These are phyloP conservation scores for Ondatra zibethicus DNA, from an alignment of 2,113 vertebrate genomes.

Conservation along the genomic window DNA sequence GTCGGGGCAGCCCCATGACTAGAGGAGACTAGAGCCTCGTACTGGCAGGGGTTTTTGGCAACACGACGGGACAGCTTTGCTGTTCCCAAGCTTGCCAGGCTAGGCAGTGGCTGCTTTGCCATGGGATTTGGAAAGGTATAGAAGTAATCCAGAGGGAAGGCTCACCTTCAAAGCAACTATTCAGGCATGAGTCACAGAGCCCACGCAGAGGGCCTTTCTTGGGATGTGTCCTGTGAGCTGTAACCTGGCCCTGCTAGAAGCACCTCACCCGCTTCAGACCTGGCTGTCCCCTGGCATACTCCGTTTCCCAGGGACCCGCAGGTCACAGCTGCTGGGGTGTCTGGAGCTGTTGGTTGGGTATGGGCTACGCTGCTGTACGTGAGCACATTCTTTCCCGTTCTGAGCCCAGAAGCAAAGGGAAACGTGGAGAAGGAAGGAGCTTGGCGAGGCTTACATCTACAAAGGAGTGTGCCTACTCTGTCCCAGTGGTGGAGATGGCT, in stretches of 20 bases:
- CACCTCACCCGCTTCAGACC: background rate
- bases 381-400: background rate
- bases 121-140: background rate
- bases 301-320: rapidly evolving
- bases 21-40: background rate
- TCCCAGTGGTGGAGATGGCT: background rate
- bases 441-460: background rate
- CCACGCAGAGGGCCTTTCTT: too few relatives aligned
- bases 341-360: background rate
- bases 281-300: too few relatives aligned
- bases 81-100: background rate
- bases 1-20: rapidly evolving
- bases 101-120: background rate
- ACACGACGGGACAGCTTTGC: background rate
- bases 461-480: background rate
- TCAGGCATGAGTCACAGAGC: background rate
- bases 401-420: background rate
- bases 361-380: rapidly evolving
- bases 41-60: too few relatives aligned
- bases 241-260: background rate
- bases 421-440: background rate
- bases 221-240: background rate
- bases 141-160: background rate
- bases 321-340: background rate
- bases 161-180: background rate